Percentiles rank a stretch among this genome's conserved stretches.
These are phyloP conservation scores for Chrysodeixis includens DNA, from an alignment of 2,888 invertebrate species.

Conservation along the genomic window DNA sequence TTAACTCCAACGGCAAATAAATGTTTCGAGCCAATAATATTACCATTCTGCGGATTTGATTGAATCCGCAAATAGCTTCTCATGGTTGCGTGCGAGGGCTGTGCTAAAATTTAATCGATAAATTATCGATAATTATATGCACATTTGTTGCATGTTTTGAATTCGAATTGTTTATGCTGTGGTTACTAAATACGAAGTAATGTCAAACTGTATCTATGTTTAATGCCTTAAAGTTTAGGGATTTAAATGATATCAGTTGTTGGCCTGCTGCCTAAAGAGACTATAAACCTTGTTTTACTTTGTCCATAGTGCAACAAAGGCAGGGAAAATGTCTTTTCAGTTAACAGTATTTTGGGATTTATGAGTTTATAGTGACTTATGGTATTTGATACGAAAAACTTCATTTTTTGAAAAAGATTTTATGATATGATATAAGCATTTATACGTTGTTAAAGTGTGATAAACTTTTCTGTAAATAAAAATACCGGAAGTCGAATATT, in stretches of 20 bases:
- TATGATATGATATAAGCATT: too few relatives aligned
- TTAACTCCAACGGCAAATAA: slow-evolving; percentile 65
- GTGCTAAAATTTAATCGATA: slow-evolving; percentile 44
- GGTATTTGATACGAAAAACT: too few relatives aligned
- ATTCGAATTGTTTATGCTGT: not conserved
- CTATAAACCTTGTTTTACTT: slow-evolving; percentile 5
- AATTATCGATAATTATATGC: slow-evolving; percentile 51
- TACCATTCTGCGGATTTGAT: slow-evolving; percentile 85
- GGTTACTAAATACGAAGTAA: not conserved
- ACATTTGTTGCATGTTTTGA: not conserved
- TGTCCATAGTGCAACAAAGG: not conserved
- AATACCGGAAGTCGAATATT: not conserved
- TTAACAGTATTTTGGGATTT: not conserved
- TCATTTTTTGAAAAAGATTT: too few relatives aligned
- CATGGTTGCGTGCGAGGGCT: slow-evolving; percentile 74
- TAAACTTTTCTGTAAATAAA: not conserved
- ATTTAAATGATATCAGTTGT: slow-evolving; percentile 6
- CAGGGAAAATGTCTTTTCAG: not conserved
- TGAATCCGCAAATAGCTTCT: slow-evolving; percentile 87
- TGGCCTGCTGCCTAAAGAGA: slow-evolving; percentile 8
- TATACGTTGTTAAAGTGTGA: too few relatives aligned
- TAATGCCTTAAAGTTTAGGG: slow-evolving; percentile 5
- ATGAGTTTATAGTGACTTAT: not conserved
- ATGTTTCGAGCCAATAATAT: slow-evolving; percentile 79
- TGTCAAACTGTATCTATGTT: not conserved